Percentiles rank a stretch among this genome's conserved stretches.
Conservation (phyloP, 2,113 vertebrate species). For the Tetrax tetrax region DNA sequence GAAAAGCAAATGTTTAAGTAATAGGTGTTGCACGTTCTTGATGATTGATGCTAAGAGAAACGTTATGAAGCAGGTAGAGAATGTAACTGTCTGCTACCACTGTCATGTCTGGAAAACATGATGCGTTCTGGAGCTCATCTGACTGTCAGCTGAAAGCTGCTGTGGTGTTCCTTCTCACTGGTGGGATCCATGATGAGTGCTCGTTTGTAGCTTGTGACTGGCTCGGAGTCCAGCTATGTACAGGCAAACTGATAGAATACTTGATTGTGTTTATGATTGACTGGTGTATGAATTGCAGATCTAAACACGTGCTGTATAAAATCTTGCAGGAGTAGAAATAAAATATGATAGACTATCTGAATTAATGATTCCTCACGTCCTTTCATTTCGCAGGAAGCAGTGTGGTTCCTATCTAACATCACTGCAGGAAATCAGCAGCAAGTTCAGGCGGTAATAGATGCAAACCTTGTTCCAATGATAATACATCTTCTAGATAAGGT, state of each 20-base stretch:
- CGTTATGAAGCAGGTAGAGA: background rate
- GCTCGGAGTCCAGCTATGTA: background rate
- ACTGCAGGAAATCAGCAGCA: constrained; percentile 99
- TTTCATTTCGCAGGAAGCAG: constrained; percentile 89
- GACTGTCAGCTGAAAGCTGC: background rate
- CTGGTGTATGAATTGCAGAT: background rate
- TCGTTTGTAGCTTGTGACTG: background rate
- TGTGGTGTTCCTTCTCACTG: background rate
- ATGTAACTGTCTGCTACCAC: background rate
- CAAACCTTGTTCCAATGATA: constrained; percentile 98
- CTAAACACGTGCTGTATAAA: background rate
- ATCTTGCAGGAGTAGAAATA: background rate
- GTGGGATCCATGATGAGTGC: background rate
- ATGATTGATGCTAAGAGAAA: background rate
- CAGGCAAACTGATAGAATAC: accelerated
- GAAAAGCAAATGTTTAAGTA: background rate
- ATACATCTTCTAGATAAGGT: constrained; percentile 99
- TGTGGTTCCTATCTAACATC: constrained; percentile 99
- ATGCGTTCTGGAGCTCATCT: background rate
- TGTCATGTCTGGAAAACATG: accelerated
- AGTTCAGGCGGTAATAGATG: constrained; percentile 98
- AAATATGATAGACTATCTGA: accelerated
- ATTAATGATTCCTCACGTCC: background rate
- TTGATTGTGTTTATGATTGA: background rate
- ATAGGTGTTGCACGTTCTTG: background rate